Conservation (phyloP, 2,797 vertebrate genomes). For the Protonibea diacanthus region DNA sequence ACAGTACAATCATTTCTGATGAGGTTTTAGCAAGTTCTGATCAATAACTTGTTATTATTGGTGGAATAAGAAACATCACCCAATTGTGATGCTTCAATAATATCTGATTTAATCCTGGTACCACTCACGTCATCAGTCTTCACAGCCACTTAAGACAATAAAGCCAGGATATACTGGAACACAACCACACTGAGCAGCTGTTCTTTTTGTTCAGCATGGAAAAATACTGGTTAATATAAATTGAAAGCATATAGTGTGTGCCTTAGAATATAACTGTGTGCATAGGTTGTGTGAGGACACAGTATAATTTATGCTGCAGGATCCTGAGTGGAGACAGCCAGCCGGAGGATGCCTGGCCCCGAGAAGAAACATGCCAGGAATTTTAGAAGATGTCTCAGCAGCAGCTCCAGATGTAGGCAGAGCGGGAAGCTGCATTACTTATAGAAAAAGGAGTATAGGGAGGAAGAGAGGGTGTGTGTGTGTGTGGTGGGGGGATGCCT, state of each 20-base stretch:
- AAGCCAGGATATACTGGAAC: background rate
- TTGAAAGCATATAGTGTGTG: background rate
- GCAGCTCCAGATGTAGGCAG: constrained; percentile 70
- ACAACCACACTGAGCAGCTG: background rate
- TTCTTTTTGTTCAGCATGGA: constrained; percentile 22
- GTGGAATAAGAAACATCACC: background rate
- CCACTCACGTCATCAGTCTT: background rate
- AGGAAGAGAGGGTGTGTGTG: background rate
- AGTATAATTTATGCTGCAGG: constrained; percentile 73
- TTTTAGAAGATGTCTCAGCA: constrained; percentile 69
- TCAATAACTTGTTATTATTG: constrained; percentile 3
- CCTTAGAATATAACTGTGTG: constrained; percentile 39
- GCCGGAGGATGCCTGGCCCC: constrained; percentile 61
- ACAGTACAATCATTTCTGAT: background rate
- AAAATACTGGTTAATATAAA: constrained; percentile 2
- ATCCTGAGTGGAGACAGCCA: constrained; percentile 67
- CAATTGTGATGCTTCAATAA: background rate
- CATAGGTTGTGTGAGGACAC: constrained; percentile 77
- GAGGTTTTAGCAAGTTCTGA: background rate
- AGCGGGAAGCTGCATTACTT: constrained; percentile 48
- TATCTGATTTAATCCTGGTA: background rate
- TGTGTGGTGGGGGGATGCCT: background rate
- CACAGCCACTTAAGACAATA: background rate
- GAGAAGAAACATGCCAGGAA: constrained; percentile 73
- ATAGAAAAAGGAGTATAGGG: constrained; percentile 22